Evolutionary conservation across 2,888 invertebrate species (phyloP).

Genomic region (Tromatobia lineatoria): DNA sequence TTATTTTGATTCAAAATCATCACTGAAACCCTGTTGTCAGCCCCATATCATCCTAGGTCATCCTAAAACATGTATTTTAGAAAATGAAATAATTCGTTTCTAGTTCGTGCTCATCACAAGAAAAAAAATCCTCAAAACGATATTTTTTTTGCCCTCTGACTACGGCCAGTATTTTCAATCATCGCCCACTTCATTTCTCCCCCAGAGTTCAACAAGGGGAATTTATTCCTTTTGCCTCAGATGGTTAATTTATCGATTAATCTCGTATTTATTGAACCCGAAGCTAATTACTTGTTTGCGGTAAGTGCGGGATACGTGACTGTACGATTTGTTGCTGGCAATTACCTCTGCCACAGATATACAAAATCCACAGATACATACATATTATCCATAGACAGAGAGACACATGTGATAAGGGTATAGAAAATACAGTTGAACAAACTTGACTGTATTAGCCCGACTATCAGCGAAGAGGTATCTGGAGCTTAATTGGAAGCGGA

Average conservation of each 20-base stretch:
- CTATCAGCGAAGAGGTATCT: conserved; percentile 75
- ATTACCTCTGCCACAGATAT: conserved; percentile 5
- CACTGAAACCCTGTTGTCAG: no score
- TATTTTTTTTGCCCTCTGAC: no score
- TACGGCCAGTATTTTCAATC: no score
- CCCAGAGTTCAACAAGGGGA: neutral
- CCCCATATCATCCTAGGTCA: no score
- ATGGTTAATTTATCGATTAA: conserved; percentile 76
- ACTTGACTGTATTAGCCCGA: conserved; percentile 35
- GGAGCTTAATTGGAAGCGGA: conserved; percentile 78
- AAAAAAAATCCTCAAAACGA: no score
- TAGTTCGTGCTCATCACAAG: no score
- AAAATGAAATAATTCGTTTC: no score
- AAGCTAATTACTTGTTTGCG: conserved; percentile 78
- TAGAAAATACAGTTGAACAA: conserved; percentile 19
- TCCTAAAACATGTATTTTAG: no score
- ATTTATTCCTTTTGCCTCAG: conserved; percentile 69
- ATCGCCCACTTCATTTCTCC: neutral
- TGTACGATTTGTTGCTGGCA: conserved; percentile 22
- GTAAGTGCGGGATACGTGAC: conserved; percentile 59
- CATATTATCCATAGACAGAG: neutral
- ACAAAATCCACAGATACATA: neutral
- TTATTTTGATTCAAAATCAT: no score
- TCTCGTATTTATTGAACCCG: conserved; percentile 78
- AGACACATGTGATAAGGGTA: neutral